These are phyloP conservation scores for Dasypogon diadema DNA, from an alignment of 2,888 invertebrate genomes.

Conservation along the genomic window DNA sequence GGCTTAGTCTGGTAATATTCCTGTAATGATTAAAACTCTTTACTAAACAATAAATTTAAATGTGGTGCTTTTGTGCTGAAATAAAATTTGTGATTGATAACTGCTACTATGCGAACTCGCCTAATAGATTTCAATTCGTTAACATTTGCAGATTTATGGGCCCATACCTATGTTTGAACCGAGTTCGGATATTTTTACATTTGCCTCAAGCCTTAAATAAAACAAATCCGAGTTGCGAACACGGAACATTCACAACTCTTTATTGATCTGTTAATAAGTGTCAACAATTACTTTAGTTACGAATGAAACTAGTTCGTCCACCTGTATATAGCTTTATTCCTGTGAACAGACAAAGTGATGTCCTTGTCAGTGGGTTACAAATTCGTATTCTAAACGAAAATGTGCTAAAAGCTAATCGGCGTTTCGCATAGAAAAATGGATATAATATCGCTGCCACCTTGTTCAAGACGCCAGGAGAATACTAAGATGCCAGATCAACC, in stretches of 20 bases:
- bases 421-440: slow-evolving; percentile 54
- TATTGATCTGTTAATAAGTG: slow-evolving; percentile 27
- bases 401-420: slow-evolving; percentile 32
- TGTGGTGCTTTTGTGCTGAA: slow-evolving; percentile 19
- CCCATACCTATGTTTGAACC: neutral
- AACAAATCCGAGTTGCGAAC: neutral
- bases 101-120: neutral
- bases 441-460: slow-evolving; percentile 58
- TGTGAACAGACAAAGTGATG: slow-evolving; percentile 11
- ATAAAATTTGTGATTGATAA: slow-evolving; percentile 21
- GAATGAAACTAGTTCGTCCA: slow-evolving; percentile 5
- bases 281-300: slow-evolving; percentile 18
- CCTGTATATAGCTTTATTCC: neutral
- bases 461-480: slow-evolving; percentile 56
- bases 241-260: slow-evolving; percentile 16
- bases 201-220: neutral
- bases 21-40: neutral
- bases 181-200: slow-evolving; percentile 12
- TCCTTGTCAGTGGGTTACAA: too few relatives aligned
- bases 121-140: neutral
- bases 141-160: neutral
- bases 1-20: neutral
- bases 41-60: neutral
- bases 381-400: neutral
- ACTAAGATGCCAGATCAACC: slow-evolving; percentile 53